Base-by-base conservation (phyloP, 2,113 vertebrate genomes). In the Sorex araneus region DNA sequence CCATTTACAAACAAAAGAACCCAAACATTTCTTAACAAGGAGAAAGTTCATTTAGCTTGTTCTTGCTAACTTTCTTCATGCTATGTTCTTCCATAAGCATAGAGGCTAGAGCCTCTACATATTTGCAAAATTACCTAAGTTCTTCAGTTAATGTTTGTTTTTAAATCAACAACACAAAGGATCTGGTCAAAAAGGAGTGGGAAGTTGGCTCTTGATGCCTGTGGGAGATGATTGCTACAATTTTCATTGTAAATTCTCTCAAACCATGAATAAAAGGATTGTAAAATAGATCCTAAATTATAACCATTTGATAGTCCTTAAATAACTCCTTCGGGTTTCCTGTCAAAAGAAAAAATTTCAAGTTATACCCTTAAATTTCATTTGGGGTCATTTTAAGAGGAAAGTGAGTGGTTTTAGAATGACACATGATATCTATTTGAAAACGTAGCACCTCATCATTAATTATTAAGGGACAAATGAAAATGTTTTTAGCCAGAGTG, bases 401-500 rank as follows among this genome's bases (percentile, higher is more conserved):
- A 92, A 89, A 95, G 78, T 45, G 66, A 67, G 36, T 77, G 27
- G 74, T 40, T 15, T 95, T 92, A 91, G 94, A 91, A 91, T 95
- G 95, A 96, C 78, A 88, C 91, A 94, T 34, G 81, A 34, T 87
- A 71, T 73, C 95, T 95, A 40, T 87, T 89, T 96, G 96, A 90
- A 94, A 94, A 85, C 0, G 1, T 32, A 92, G 84, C 70, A 80
- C 87, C 71, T 93, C 60, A 3, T 85, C 97, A 96, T 96, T 95
- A 96, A 96, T 96, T 96, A 97, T 96, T 96, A 94, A 97, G 50
- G 63, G 34, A 90, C 40, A 93, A 93, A 90, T 87, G 78, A 87
- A 96, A 83, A 77, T 47, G 45, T 87, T 94, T 94, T 63, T 87
- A 82, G 95, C 86, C 84, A 23, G 8, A 94, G 45, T 27, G 67